Evolutionary conservation across 2,797 vertebrate genomes (phyloP), one percentile per base, ranked within the genome.

Genomic region (Tokudaia muenninki): DNA sequence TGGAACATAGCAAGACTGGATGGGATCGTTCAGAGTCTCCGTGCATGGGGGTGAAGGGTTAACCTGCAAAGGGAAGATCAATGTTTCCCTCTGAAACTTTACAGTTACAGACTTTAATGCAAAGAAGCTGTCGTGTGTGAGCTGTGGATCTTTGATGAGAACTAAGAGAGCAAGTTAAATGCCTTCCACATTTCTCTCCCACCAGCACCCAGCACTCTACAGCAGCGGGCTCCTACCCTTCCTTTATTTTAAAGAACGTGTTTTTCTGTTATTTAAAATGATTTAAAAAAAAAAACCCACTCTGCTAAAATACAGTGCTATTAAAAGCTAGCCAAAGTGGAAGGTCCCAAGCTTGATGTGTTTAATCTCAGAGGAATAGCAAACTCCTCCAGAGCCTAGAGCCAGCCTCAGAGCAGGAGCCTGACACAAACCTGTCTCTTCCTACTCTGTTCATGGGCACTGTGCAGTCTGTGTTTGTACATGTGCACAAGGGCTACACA

Each of bases 41-140:
- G 57, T n/a, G 72, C 26, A 11, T 3, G 3, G 4, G 61, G 47
- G 37, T 72, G 52, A 44, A 61, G 50, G 50, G 70, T 59, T 78
- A 92, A 77, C 0, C 3, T 61, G 92, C n/a, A 50, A 91, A 75
- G 65, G 67, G 77, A 94, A 96, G 88, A 95, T 59, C 67, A 37
- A 1, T 44, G 82, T 94, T 96, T 95, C 88, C 78, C 77, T 92
- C 88, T 72, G 75, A 90, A 97, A 90, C 55, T 75, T 86, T 70
- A 89, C 86, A 97, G 95, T 81, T 90, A 88, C 57, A 82, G 78
- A 65, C 82, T 92, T 92, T 97, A 97, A 96, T 94, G 95, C 74
- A 92, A 94, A 95, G 92, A 95, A 96, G 91, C 91, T 94, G 74
- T 61, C 41, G 63, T 59, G 44, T 31, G 21, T 74, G 78, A 91